Base-by-base conservation (phyloP, 2,888 invertebrate species). In the Tortrix viridana region DNA sequence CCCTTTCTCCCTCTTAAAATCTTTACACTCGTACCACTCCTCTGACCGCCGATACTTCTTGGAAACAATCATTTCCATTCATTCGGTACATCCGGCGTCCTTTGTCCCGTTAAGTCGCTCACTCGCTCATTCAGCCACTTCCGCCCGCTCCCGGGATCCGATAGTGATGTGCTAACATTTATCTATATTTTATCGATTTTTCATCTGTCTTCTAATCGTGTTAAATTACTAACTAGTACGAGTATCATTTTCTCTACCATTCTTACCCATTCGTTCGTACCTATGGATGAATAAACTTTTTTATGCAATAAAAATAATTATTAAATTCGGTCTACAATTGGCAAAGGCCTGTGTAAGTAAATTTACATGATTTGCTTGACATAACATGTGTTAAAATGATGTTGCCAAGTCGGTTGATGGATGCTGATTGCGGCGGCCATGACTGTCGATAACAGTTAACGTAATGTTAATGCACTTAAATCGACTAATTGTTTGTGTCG, bases 31-130 rank as follows among this genome's bases (percentile, higher is more conserved):
- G 12, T 7, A 18, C 20, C 7, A 46, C 47, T 20, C 20, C 9
- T 16, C 49, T 48, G 26, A 47, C 54, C 62, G 55, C 50, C 56
- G 18, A 46, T 55, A 50, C 37, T 19, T 55, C 26, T 46, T 23
- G 37, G 54, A 46, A 62, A 62, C 61, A 62, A 52, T 57, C 56
- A 56, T 62, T 57, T 46, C 56, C 62, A 62, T 62, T 62, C 56
- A 62, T n/a, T 62, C 50, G 23, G 12, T 53, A 14, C 46, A 57
- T 62, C 62, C 62, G 61, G 61, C 49, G 44, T 32, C 49, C 62
- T 57, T 62, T 62, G 61, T 52, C 23, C 62, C 52, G 62, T 57
- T 57, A 57, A 57, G 50, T 57, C 62, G 56, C 44, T 57, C 61
- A 50, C 18, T 56, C 50, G 56, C n/a, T 62, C 56, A 62, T 62